Base-by-base conservation (phyloP, 2,797 vertebrate species). In the Coracias cyanogaster region DNA sequence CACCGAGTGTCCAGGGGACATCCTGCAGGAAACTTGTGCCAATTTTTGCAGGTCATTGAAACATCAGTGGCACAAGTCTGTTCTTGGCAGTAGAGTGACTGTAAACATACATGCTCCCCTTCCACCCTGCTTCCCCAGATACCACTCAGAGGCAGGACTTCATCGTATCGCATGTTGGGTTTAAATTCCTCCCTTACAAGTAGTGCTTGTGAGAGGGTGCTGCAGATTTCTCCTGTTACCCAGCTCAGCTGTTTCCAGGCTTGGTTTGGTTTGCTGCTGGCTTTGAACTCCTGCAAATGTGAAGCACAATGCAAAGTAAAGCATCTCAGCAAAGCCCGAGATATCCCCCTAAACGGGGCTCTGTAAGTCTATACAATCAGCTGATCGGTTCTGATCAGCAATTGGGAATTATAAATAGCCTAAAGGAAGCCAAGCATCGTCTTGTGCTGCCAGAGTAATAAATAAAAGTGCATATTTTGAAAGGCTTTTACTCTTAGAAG, bases 401-500 rank as follows among this genome's bases (percentile, higher is more conserved):
- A 60, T 72, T 95, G 87, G 69, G 78, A 93, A 91, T 97, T 97
- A 95, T 86, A 97, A 97, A 97, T 91, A 95, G 90, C 85, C 90
- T 94, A 94, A 97, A 96, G 94, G 71, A 82, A 97, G 89, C 96
- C 95, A 93, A 92, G 70, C 93, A 74, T 97, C 65, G 46, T 96
- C 80, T 96, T 93, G 19, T 31, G 19, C 92, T 76, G 12, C 85
- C 86, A 86, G 74, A 85, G 85, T 96, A 98, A 97, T 97, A 97
- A 98, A 94, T 96, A 97, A 96, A 94, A 95, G 91, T 94, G 96
- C 62, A 52, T 96, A 82, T 97, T 97, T 97, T 93, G 79, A 95
- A 97, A 97, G 88, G 94, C 86, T 97, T 98, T 97, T 97, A 93
- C 96, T 97, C 95, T 97, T 97, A 96, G 94, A 97, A 96, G 94